phyloP scores from a whole-genome alignment of 2,797 vertebrate genomes.

The Notoglanidium macrostoma region DNA sequence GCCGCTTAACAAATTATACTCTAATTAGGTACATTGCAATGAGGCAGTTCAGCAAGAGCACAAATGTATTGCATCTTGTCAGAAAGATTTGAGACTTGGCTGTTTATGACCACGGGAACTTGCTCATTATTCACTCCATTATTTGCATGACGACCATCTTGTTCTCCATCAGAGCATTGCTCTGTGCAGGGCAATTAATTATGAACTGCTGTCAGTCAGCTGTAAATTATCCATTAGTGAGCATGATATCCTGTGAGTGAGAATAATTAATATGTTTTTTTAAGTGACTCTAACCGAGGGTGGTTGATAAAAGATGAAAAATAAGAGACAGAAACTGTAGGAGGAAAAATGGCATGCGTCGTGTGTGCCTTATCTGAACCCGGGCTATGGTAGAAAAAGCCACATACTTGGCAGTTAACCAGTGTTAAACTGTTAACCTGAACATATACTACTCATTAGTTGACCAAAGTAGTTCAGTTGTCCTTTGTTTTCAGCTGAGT shows the following conservation, averaged over 20 bases:
- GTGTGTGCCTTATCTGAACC: neutral
- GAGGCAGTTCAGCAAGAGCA: conserved; percentile 47
- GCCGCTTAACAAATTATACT: conserved; percentile 32
- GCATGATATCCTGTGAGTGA: conserved; percentile 54
- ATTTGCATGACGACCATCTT: conserved; percentile 52
- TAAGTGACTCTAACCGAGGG: conserved; percentile 49
- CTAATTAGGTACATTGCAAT: conserved; percentile 51
- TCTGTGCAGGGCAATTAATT: conserved; percentile 62
- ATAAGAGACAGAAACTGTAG: neutral
- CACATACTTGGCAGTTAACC: neutral
- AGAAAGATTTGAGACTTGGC: conserved; percentile 45
- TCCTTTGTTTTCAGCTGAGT: neutral
- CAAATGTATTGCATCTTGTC: conserved; percentile 44
- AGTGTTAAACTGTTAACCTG: neutral
- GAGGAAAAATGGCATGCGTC: neutral
- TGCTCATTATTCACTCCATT: conserved; percentile 60
- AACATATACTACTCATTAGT: neutral
- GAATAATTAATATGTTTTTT: conserved; percentile 63
- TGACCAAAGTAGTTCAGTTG: neutral
- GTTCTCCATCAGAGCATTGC: conserved; percentile 52
- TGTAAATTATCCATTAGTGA: conserved; percentile 67
- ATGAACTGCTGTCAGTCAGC: conserved; percentile 63
- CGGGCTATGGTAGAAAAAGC: neutral
- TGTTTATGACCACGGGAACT: conserved; percentile 50
- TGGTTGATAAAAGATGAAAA: conserved; percentile 5